These are phyloP conservation scores for Trigoniulus corallinus DNA, from an alignment of 1,140 invertebrate species.

Conservation along the genomic window DNA sequence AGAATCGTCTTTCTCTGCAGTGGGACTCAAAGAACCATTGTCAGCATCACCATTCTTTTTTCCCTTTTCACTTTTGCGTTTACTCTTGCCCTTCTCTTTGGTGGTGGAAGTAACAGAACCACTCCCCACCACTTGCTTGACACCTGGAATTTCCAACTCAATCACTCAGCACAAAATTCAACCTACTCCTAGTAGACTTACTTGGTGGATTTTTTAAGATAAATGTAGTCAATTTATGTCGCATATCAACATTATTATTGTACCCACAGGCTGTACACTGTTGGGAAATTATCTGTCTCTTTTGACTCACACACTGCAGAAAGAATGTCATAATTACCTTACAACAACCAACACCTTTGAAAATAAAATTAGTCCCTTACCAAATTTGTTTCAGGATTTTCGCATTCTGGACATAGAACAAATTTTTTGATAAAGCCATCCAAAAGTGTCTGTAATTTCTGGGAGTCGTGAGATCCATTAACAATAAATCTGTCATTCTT, in stretches of 20 bases:
- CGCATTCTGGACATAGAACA: conserved; percentile 93
- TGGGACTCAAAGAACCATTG: neutral
- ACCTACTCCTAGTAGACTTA: too few species aligned
- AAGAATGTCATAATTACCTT: neutral
- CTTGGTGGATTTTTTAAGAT: conserved; percentile 96
- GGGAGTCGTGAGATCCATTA: conserved; percentile 95
- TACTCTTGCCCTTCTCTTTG: conserved; percentile 12
- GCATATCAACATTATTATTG: conserved; percentile 73
- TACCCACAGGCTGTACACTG: conserved; percentile 97
- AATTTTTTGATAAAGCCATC: conserved; percentile 97
- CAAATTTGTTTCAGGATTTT: conserved; percentile 95
- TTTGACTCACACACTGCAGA: conserved; percentile 36
- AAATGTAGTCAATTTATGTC: conserved; percentile 94
- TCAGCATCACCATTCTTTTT: conserved; percentile 17
- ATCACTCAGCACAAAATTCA: too few species aligned
- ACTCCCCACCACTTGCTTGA: too few species aligned
- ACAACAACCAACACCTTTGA: neutral
- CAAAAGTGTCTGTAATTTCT: conserved; percentile 85
- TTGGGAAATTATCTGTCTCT: conserved; percentile 81
- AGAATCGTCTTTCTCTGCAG: conserved; percentile 12
- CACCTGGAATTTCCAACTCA: too few species aligned
- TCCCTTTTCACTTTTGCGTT: conserved; percentile 12
- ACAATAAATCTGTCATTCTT: conserved; percentile 99
- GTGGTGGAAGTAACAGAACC: conserved; percentile 8
- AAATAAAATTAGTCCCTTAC: too few species aligned